These are phyloP conservation scores for Petrocephalus zakoni DNA, from an alignment of 2,113 vertebrate species.

Conservation along the genomic window DNA sequence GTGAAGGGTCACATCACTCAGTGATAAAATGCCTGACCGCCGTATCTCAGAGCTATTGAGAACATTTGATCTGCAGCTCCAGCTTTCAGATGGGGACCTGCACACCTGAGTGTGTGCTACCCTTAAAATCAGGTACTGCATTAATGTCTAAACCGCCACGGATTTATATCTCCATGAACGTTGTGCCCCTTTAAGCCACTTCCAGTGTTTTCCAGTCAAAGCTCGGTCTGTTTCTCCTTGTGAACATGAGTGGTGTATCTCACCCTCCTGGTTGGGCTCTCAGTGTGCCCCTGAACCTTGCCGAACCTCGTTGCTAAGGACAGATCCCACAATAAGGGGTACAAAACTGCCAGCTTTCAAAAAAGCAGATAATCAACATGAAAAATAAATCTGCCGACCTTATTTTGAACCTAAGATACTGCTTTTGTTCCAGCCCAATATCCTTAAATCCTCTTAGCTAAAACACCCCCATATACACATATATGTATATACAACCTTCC, in stretches of 20 bases:
- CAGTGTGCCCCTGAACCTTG: neutral
- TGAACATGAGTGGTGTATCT: neutral
- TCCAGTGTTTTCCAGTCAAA: neutral
- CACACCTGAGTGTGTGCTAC: slow-evolving; percentile 6
- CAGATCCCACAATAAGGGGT: neutral
- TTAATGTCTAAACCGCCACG: slow-evolving; percentile 48
- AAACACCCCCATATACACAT: neutral
- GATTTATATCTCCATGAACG: slow-evolving; percentile 27
- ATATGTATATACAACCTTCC: neutral
- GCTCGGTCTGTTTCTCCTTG: neutral
- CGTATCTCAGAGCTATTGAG: neutral
- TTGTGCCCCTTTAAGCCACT: slow-evolving; percentile 31
- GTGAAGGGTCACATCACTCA: neutral
- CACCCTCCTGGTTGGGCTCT: neutral
- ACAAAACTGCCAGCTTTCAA: neutral
- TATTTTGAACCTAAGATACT: neutral
- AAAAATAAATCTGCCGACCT: neutral
- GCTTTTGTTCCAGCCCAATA: neutral
- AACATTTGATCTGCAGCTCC: neutral
- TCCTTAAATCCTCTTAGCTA: neutral
- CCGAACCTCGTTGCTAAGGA: neutral
- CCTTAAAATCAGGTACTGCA: slow-evolving; percentile 43
- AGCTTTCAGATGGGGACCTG: neutral
- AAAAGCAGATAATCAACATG: neutral
- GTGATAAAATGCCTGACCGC: neutral